These are phyloP conservation scores for Camelus dromedarius DNA, from an alignment of 2,113 vertebrate genomes.

Conservation along the genomic window DNA sequence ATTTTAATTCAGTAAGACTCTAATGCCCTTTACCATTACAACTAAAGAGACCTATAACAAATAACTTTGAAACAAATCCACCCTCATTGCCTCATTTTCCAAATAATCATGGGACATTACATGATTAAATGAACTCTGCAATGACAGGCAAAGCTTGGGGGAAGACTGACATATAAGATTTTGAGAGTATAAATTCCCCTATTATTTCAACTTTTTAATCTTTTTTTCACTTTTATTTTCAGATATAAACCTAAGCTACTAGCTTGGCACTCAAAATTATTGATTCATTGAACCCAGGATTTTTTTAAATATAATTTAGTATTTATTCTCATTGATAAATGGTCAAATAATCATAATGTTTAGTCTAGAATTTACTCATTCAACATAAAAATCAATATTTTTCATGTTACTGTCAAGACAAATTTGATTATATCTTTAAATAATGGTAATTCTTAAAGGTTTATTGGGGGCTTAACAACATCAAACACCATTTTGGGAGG, in stretches of 20 bases:
- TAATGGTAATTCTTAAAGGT: not conserved
- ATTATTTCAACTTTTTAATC: not conserved
- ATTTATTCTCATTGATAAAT: not conserved
- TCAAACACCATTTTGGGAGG: not conserved
- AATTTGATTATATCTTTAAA: not conserved
- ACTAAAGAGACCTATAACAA: constrained; percentile 54
- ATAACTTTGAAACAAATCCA: constrained; percentile 63
- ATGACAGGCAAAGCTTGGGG: not conserved
- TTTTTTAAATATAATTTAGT: not conserved
- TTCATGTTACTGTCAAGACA: not conserved
- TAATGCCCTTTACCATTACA: constrained; percentile 21
- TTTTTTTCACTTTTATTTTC: constrained; percentile 1
- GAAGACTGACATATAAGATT: accelerated
- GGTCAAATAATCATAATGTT: not conserved
- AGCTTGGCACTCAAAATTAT: not conserved
- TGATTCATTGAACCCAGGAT: not conserved
- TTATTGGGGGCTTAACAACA: not conserved
- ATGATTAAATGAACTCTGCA: not conserved
- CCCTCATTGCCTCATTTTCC: constrained; percentile 45
- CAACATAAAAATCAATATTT: not conserved
- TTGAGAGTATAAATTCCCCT: not conserved
- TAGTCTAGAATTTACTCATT: not conserved
- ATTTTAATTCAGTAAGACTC: constrained; percentile 41
- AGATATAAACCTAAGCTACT: not conserved
- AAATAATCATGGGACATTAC: not conserved